phyloP scores from a whole-genome alignment of 2,888 invertebrate genomes.

The Drosophila neotestacea region DNA sequence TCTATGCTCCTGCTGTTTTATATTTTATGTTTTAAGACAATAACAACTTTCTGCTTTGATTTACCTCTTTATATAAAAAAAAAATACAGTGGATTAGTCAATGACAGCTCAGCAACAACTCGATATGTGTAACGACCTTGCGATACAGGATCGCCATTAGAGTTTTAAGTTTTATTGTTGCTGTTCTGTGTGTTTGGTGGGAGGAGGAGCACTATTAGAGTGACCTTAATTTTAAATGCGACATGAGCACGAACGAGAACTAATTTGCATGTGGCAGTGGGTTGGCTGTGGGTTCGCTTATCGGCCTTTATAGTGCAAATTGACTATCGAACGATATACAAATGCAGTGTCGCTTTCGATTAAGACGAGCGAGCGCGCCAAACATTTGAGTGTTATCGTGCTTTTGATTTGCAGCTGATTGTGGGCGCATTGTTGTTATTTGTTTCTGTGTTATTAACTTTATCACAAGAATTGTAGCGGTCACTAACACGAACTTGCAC shows the following conservation, averaged over 20 bases:
- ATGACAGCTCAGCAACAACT: slow-evolving; percentile 8
- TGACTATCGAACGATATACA: slow-evolving; percentile 50
- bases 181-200: background rate
- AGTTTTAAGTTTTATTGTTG: slow-evolving; percentile 17
- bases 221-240: slow-evolving; percentile 63
- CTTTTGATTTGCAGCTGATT: slow-evolving; percentile 40
- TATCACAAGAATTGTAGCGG: slow-evolving; percentile 20
- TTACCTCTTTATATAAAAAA: slow-evolving; percentile 11
- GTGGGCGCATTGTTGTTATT: slow-evolving; percentile 26
- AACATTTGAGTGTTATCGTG: slow-evolving; percentile 42
- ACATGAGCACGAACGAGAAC: slow-evolving; percentile 53
- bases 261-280: slow-evolving; percentile 56
- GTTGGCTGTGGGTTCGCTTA: slow-evolving; percentile 25
- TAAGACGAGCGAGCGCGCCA: slow-evolving; percentile 28
- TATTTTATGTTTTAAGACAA: slow-evolving; percentile 19
- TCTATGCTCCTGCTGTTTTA: slow-evolving; percentile 26
- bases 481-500: slow-evolving; percentile 2
- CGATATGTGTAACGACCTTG: slow-evolving; percentile 49
- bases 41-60: slow-evolving; percentile 10
- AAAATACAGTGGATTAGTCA: background rate
- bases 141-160: slow-evolving; percentile 39
- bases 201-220: slow-evolving; percentile 50
- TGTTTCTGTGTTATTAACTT: slow-evolving; percentile 18
- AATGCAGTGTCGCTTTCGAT: slow-evolving; percentile 39
- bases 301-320: slow-evolving; percentile 22